phyloP scores from a whole-genome alignment of 23 tunicate genomes.

The Phallusia fumigata region DNA sequence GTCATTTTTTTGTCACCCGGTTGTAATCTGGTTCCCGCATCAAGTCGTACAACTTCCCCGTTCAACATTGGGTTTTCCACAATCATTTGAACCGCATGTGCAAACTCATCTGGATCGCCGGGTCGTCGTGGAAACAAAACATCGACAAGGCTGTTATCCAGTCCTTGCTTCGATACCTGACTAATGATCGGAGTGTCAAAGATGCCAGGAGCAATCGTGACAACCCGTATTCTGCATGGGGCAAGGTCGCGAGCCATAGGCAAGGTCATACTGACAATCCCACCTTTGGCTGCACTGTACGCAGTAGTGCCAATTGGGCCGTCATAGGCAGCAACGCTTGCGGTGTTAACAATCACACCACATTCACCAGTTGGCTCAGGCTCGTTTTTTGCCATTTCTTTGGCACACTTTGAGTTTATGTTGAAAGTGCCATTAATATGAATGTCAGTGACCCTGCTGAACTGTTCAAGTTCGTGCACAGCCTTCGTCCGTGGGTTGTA shows the following conservation, averaged over 20 bases:
- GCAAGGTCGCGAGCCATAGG: slow-evolving; percentile 97
- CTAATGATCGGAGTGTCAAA: slow-evolving; percentile 85
- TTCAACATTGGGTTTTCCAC: slow-evolving; percentile 94
- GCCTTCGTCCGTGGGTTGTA: slow-evolving; percentile 51
- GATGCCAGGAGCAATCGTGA: slow-evolving; percentile 97
- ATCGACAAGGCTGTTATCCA: slow-evolving; percentile 36
- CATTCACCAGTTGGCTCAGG: slow-evolving; percentile 55
- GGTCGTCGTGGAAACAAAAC: slow-evolving; percentile 91
- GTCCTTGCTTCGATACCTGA: slow-evolving; percentile 73
- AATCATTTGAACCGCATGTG: slow-evolving; percentile 74
- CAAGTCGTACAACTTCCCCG: slow-evolving; percentile 92
- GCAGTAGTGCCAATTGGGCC: slow-evolving; percentile 98
- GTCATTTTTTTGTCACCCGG: slow-evolving; percentile 2
- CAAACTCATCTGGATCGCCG: slow-evolving; percentile 92
- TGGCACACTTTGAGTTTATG: slow-evolving; percentile 63
- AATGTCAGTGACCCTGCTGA: slow-evolving; percentile 72
- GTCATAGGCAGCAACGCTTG: slow-evolving; percentile 93
- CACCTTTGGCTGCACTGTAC: slow-evolving; percentile 96
- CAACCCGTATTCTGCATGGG: slow-evolving; percentile 67
- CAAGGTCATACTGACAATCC: slow-evolving; percentile 83
- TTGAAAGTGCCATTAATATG: slow-evolving; percentile 91
- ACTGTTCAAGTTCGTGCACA: slow-evolving; percentile 71
- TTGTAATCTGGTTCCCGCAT: slow-evolving; percentile 92
- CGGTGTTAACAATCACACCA: slow-evolving; percentile 92
- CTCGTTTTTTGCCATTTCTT: slow-evolving; percentile 67